Conservation (phyloP, 2,113 vertebrate species). For the Mobula hypostoma region DNA sequence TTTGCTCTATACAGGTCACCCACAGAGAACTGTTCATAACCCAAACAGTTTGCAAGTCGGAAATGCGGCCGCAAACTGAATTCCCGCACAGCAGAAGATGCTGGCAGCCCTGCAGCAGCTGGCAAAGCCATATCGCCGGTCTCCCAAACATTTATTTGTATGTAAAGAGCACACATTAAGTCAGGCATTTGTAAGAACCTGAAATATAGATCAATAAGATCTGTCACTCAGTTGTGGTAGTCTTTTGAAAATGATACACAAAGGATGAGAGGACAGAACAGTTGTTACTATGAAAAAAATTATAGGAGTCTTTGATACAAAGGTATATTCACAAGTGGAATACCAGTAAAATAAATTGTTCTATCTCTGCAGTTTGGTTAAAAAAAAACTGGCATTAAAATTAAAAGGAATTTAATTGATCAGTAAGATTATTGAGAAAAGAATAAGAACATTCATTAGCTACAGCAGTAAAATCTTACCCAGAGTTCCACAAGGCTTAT, state of each 20-base stretch:
- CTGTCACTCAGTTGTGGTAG: no score
- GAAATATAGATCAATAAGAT: not conserved
- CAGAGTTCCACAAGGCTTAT: conserved; percentile 95
- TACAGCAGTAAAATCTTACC: conserved; percentile 66
- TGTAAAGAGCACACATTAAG: no score
- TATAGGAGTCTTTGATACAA: not conserved
- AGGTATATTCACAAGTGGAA: not conserved
- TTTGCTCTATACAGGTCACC: not conserved
- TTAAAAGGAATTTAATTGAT: not conserved
- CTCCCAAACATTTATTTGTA: no score
- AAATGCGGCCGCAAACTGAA: no score
- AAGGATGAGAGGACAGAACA: conserved; percentile 12
- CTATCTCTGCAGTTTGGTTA: not conserved
- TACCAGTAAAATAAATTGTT: not conserved
- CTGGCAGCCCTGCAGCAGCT: no score
- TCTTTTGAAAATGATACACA: not conserved
- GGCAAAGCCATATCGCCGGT: no score
- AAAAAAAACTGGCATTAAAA: conserved; percentile 14
- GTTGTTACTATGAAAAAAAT: not conserved
- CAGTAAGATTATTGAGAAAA: conserved; percentile 10
- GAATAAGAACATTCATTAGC: conserved; percentile 11
- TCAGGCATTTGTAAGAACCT: not conserved
- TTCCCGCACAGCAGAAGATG: no score
- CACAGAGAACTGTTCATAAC: no score
- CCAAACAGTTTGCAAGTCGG: no score